phyloP scores from a whole-genome alignment of 2,888 invertebrate genomes.

The Ceramica pisi region DNA sequence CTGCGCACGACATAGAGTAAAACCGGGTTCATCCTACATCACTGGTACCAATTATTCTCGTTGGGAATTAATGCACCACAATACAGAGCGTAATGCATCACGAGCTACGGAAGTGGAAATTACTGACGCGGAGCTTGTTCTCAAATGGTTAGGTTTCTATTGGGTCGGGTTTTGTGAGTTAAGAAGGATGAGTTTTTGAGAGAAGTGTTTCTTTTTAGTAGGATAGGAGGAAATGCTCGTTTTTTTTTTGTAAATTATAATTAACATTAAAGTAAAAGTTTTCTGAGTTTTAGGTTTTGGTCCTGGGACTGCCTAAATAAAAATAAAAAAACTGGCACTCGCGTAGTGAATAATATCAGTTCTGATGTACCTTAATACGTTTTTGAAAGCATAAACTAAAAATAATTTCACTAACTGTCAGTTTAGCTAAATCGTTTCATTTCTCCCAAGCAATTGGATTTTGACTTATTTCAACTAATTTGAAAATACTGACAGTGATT shows the following conservation, averaged over 20 bases:
- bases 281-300: no score
- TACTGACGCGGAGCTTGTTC: slow-evolving; percentile 40
- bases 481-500: slow-evolving; percentile 22
- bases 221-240: not conserved
- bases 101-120: slow-evolving; percentile 54
- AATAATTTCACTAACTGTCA: not conserved
- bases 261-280: no score
- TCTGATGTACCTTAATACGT: no score
- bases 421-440: slow-evolving; percentile 3
- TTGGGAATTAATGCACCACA: slow-evolving; percentile 62
- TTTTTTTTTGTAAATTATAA: not conserved
- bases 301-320: no score
- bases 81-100: slow-evolving; percentile 60
- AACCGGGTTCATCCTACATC: slow-evolving; percentile 47
- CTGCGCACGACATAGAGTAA: slow-evolving; percentile 38
- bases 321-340: no score
- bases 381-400: not conserved
- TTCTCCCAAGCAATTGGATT: slow-evolving; percentile 1
- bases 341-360: no score
- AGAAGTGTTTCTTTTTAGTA: no score
- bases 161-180: slow-evolving; percentile 2
- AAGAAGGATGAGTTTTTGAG: no score
- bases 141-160: slow-evolving; percentile 22
- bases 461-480: slow-evolving; percentile 19
- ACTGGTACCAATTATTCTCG: slow-evolving; percentile 58